Evolutionary conservation across 2,888 invertebrate species (phyloP).

Genomic region (Caenorhabditis doughertyi): DNA sequence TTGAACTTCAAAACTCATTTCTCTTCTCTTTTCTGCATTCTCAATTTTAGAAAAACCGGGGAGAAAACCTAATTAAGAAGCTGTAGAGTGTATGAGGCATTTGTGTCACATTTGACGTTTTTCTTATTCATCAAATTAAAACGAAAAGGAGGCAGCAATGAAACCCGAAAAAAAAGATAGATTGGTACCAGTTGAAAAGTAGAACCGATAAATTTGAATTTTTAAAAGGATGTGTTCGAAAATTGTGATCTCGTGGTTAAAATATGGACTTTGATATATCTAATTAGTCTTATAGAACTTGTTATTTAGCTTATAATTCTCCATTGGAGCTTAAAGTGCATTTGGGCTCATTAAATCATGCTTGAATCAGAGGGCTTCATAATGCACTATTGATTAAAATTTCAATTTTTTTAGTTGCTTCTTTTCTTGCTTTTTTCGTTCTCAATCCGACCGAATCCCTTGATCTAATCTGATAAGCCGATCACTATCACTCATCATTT

Average conservation of each 20-base stretch:
- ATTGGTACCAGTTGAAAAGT: background rate
- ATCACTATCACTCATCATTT: conserved; percentile 45
- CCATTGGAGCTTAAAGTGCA: background rate
- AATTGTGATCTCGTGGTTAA: background rate
- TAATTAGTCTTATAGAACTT: no score
- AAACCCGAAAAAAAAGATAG: conserved; percentile 24
- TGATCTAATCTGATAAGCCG: conserved; percentile 55
- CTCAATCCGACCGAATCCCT: conserved; percentile 22
- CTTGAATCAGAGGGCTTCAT: background rate
- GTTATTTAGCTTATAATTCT: background rate
- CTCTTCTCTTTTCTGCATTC: background rate
- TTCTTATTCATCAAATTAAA: conserved; percentile 40
- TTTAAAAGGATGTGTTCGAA: conserved; percentile 19
- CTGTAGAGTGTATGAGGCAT: conserved; percentile 5
- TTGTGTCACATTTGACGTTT: conserved; percentile 16
- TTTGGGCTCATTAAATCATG: background rate
- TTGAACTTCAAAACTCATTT: background rate
- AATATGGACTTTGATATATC: no score
- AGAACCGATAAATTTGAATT: conserved; percentile 10
- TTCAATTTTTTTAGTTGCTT: background rate
- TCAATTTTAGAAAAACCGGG: background rate
- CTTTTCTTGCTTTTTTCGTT: background rate
- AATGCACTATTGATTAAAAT: background rate
- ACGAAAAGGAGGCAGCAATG: conserved; percentile 12
- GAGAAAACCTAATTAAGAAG: conserved; percentile 19